Percentiles rank a stretch among this genome's conserved stretches.
These are phyloP conservation scores for Aphaenogaster floridana DNA, from an alignment of 1,140 invertebrate species.

Conservation along the genomic window DNA sequence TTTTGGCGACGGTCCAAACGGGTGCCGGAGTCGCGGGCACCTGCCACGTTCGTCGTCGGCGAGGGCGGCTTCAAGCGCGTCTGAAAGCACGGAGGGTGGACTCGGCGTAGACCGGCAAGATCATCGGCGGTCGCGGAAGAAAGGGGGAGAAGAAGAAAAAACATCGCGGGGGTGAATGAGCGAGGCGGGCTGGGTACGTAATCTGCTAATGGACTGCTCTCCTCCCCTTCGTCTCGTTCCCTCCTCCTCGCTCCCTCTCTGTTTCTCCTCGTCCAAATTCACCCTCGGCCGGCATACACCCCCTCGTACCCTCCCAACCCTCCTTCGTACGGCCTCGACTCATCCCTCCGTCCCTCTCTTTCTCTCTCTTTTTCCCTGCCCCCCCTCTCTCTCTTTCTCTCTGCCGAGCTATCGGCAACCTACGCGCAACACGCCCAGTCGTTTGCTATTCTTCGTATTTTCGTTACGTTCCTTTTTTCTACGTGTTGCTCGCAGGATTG, in stretches of 20 bases:
- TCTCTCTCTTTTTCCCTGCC: slow-evolving; percentile 2
- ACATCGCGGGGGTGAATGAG: slow-evolving; percentile 81
- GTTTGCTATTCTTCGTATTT: slow-evolving; percentile 63
- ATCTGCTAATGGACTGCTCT: slow-evolving; percentile 85
- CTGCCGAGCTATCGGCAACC: slow-evolving; percentile 50
- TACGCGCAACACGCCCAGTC: slow-evolving; percentile 60
- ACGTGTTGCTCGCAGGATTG: slow-evolving; percentile 56
- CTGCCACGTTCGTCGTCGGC: slow-evolving; percentile 58
- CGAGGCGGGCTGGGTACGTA: slow-evolving; percentile 82
- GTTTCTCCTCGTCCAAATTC: slow-evolving; percentile 76
- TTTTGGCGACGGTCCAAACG: slow-evolving; percentile 38
- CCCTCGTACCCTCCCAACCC: slow-evolving; percentile 66
- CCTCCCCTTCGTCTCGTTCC: slow-evolving; percentile 73
- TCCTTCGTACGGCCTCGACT: slow-evolving; percentile 70
- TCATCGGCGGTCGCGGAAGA: slow-evolving; percentile 73
- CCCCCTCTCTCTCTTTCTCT: slow-evolving; percentile 49
- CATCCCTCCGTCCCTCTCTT: slow-evolving; percentile 42
- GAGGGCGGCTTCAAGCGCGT: slow-evolving; percentile 43
- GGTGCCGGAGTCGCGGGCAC: slow-evolving; percentile 40
- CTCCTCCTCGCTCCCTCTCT: slow-evolving; percentile 74
- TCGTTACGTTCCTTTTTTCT: slow-evolving; percentile 43
- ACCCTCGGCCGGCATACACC: slow-evolving; percentile 66
- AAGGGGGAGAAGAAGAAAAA: slow-evolving; percentile 75
- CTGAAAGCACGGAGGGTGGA: slow-evolving; percentile 60
- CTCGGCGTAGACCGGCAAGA: slow-evolving; percentile 55